phyloP scores from a whole-genome alignment of 2,113 vertebrate genomes.

The Thamnaconus septentrionalis region DNA sequence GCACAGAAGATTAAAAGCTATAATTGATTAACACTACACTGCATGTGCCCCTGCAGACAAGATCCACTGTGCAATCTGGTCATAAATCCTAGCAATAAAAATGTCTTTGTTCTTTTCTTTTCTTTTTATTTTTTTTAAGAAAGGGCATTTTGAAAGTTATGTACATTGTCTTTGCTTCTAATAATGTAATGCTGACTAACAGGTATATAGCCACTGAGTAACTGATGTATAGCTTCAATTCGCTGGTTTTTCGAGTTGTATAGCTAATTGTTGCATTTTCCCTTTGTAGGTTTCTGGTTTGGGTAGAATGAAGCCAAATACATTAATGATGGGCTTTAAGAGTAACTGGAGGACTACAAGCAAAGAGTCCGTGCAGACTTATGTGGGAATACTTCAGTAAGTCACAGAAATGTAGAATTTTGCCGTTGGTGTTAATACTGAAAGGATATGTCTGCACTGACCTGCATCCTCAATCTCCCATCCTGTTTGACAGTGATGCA shows the following conservation, averaged over 20 bases:
- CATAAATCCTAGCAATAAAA: slow-evolving; percentile 45
- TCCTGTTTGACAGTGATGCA: slow-evolving; percentile 80
- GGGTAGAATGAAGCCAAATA: slow-evolving; percentile 95
- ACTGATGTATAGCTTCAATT: too few relatives aligned
- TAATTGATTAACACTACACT: slow-evolving; percentile 66
- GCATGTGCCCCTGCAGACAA: slow-evolving; percentile 34
- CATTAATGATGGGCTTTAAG: slow-evolving; percentile 93
- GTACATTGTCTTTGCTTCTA: too few relatives aligned
- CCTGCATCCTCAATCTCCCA: not conserved
- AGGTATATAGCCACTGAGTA: too few relatives aligned
- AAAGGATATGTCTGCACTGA: not conserved
- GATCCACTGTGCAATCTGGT: slow-evolving; percentile 37
- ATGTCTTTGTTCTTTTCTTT: not conserved
- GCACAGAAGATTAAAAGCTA: slow-evolving; percentile 52
- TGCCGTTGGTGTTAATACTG: not conserved
- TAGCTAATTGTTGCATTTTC: not conserved
- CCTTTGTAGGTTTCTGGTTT: slow-evolving; percentile 86
- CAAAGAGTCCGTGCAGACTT: slow-evolving; percentile 80
- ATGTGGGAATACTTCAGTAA: slow-evolving; percentile 94
- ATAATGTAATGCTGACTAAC: too few relatives aligned
- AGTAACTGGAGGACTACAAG: slow-evolving; percentile 85
- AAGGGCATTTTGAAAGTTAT: too few relatives aligned
- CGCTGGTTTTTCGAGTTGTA: not conserved
- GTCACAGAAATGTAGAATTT: slow-evolving; percentile 50
- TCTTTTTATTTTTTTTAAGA: too few relatives aligned